Evolutionary conservation across 1,140 invertebrate species (phyloP).

Genomic region (Megathymus violae): DNA sequence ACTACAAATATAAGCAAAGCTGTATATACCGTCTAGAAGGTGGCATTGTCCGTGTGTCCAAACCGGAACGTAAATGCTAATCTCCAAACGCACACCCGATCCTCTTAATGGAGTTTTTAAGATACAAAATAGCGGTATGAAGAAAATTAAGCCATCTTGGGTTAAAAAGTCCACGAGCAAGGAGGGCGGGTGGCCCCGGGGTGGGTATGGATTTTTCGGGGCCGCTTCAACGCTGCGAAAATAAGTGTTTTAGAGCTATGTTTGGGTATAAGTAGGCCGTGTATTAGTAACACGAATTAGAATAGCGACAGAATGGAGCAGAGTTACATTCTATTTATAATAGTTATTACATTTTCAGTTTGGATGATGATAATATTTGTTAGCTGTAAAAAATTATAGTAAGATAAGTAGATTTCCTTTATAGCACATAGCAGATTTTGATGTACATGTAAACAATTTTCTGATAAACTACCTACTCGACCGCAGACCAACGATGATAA

Average conservation of each 20-base stretch:
- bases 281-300: constrained; percentile 19
- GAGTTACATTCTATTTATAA: background rate
- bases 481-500: too few relatives aligned
- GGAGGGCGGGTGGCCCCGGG: constrained; percentile 36
- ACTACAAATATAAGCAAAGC: background rate
- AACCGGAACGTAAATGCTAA: constrained; percentile 42
- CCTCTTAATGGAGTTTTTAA: constrained; percentile 66
- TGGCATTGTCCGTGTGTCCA: background rate
- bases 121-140: constrained; percentile 57
- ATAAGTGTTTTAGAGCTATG: constrained; percentile 46
- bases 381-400: too few relatives aligned
- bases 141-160: constrained; percentile 75
- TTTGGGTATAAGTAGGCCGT: constrained; percentile 28
- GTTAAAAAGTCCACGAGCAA: constrained; percentile 71
- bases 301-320: constrained; percentile 5
- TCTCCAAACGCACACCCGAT: constrained; percentile 37
- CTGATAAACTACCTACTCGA: too few relatives aligned
- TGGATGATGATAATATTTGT: too few relatives aligned
- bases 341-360: too few relatives aligned
- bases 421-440: too few relatives aligned
- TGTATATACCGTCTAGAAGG: too few relatives aligned
- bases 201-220: constrained; percentile 63
- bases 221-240: constrained; percentile 46
- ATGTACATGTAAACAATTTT: too few relatives aligned
- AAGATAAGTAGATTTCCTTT: too few relatives aligned